These are phyloP conservation scores for Hoplodrina blanda DNA, from an alignment of 2,888 invertebrate genomes.

Conservation along the genomic window DNA sequence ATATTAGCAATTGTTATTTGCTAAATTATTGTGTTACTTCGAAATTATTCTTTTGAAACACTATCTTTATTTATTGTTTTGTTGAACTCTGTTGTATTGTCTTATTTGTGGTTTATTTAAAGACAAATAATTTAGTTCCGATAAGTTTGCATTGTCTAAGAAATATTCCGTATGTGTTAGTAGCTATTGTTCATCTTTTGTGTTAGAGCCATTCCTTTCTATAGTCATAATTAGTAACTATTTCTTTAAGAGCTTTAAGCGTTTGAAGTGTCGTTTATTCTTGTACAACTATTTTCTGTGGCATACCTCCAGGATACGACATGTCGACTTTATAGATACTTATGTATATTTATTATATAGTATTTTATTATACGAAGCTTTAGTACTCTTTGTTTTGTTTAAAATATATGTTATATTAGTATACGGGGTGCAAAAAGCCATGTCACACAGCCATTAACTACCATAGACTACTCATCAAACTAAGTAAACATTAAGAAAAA, in stretches of 20 bases:
- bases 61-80: conserved; percentile 59
- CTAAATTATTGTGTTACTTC: conserved; percentile 58
- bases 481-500: too few species aligned
- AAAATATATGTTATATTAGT: too few species aligned
- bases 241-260: conserved; percentile 41
- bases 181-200: conserved; percentile 62
- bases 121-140: conserved; percentile 43
- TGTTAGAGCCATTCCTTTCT: conserved; percentile 33
- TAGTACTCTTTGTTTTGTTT: conserved; percentile 26
- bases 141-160: conserved; percentile 57
- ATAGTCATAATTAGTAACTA: conserved; percentile 46
- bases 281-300: conserved; percentile 33
- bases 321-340: neutral
- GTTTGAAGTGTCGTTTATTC: conserved; percentile 43
- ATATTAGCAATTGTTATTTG: conserved; percentile 58
- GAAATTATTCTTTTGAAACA: conserved; percentile 59
- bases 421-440: too few species aligned
- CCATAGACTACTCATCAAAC: too few species aligned
- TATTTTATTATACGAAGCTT: conserved; percentile 4
- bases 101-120: conserved; percentile 51
- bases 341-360: neutral
- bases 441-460: too few species aligned
- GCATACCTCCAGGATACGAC: conserved; percentile 7
- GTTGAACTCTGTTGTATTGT: conserved; percentile 52
- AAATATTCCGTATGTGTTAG: conserved; percentile 50